phyloP scores from a whole-genome alignment of 2,113 vertebrate species.

The Donacobius atricapilla region DNA sequence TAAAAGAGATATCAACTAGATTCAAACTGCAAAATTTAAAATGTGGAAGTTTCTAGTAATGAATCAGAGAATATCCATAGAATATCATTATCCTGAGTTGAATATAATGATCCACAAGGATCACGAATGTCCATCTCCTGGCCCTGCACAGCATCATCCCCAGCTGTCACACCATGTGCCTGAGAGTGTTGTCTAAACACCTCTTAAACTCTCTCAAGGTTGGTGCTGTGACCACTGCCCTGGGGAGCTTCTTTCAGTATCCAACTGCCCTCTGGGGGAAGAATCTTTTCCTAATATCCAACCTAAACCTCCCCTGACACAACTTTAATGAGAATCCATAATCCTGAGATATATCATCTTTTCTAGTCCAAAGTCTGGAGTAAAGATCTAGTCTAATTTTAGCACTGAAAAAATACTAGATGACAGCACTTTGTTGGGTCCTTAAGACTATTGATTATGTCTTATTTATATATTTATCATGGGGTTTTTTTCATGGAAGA shows the following conservation, averaged over 20 bases:
- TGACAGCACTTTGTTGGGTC: accelerated
- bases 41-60: not conserved
- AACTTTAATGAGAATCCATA: not conserved
- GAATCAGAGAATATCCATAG: not conserved
- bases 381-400: not conserved
- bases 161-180: too few species aligned
- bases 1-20: not conserved
- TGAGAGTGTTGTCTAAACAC: not conserved
- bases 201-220: not conserved
- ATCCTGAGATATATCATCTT: not conserved
- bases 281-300: not conserved
- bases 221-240: not conserved
- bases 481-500: not conserved
- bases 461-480: not conserved
- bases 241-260: not conserved
- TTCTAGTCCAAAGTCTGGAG: not conserved
- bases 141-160: too few species aligned
- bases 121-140: not conserved
- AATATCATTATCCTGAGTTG: not conserved
- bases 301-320: not conserved
- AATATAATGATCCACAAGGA: not conserved
- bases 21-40: not conserved
- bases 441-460: not conserved
- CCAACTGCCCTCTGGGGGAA: not conserved
- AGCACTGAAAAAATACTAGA: not conserved